phyloP scores from a whole-genome alignment of 2,888 invertebrate genomes.

The Agrochola lychnidis region DNA sequence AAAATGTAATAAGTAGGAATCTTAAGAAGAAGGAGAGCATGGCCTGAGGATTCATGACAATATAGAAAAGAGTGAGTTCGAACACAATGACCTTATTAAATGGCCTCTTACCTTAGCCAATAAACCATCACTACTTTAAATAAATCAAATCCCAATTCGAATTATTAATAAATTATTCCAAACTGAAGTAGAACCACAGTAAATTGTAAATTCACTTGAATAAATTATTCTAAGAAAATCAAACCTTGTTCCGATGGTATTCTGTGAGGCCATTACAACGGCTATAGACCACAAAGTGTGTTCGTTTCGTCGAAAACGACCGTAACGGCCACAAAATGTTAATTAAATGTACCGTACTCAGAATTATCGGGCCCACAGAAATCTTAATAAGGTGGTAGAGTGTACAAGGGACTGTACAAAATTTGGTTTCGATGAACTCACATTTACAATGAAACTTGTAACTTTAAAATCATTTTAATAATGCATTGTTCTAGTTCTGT shows the following conservation, averaged over 20 bases:
- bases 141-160: slow-evolving; percentile 18
- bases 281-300: slow-evolving; percentile 46
- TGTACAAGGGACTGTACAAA: neutral
- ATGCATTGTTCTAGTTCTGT: neutral
- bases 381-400: slow-evolving; percentile 19
- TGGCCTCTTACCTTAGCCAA: neutral
- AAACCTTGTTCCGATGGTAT: slow-evolving; percentile 16
- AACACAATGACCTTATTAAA: neutral
- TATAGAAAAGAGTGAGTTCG: neutral
- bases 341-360: slow-evolving; percentile 62
- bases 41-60: too few species aligned
- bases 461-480: neutral
- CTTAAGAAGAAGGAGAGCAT: too few species aligned
- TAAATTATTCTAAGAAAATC: slow-evolving; percentile 56
- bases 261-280: slow-evolving; percentile 26
- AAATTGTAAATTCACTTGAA: slow-evolving; percentile 37
- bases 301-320: slow-evolving; percentile 54
- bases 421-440: neutral
- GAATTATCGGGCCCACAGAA: slow-evolving; percentile 44
- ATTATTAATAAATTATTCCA: slow-evolving; percentile 33
- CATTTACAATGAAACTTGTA: neutral
- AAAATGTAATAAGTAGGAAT: too few species aligned
- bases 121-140: neutral
- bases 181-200: slow-evolving; percentile 21
- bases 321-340: slow-evolving; percentile 52